These are phyloP conservation scores for Cyphomyrus plagiostoma DNA, from an alignment of 2,113 vertebrate species.

Conservation along the genomic window DNA sequence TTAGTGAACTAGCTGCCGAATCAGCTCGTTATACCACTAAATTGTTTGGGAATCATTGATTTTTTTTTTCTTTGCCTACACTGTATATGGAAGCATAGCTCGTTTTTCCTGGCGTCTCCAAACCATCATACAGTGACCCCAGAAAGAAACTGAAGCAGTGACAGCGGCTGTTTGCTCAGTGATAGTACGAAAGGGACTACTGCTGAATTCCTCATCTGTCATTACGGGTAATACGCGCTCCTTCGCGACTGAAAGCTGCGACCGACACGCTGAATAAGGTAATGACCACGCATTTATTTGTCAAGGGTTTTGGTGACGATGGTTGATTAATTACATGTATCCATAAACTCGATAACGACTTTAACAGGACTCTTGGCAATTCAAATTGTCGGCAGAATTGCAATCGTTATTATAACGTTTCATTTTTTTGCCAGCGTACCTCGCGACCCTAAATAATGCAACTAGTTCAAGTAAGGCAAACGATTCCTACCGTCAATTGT, in stretches of 20 bases:
- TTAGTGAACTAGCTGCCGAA: constrained; percentile 15
- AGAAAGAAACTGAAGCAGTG: not conserved
- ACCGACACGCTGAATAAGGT: not conserved
- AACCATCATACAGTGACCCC: not conserved
- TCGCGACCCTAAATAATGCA: not conserved
- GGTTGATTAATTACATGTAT: not conserved
- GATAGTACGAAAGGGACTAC: not conserved
- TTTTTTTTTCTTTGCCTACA: not conserved
- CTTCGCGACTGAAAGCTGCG: not conserved
- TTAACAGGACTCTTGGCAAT: not conserved
- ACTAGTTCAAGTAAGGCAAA: not conserved
- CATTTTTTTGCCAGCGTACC: not conserved
- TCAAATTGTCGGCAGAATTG: not conserved
- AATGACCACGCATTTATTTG: not conserved
- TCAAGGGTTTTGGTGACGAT: not conserved
- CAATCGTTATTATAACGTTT: not conserved
- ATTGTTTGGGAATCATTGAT: constrained; percentile 12
- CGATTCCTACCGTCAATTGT: not conserved
- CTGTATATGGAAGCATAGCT: not conserved
- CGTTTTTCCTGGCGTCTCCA: not conserved
- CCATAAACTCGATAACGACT: not conserved
- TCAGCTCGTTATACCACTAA: not conserved
- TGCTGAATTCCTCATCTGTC: not conserved
- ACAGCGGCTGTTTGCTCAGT: not conserved
- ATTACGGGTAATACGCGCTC: not conserved